Percentiles rank a stretch among this genome's conserved stretches.
phyloP scores from a whole-genome alignment of 2,888 invertebrate species.

The Meteorus cinctellus region DNA sequence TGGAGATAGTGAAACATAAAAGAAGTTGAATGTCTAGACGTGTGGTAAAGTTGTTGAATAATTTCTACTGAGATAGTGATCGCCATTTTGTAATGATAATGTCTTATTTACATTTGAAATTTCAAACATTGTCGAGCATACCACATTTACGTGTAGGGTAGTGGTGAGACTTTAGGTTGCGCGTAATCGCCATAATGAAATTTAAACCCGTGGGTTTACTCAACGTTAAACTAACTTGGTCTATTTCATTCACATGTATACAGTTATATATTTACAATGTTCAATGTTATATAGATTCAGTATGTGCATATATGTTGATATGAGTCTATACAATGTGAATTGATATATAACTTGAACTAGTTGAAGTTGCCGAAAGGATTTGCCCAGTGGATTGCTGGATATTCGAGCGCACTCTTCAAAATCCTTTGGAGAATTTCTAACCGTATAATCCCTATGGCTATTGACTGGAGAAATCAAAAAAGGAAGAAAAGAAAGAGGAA shows the following conservation, averaged over 20 bases:
- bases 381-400: slow-evolving; percentile 13
- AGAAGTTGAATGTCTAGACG: background rate
- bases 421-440: slow-evolving; percentile 15
- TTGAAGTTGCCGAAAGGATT: slow-evolving; percentile 12
- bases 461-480: background rate
- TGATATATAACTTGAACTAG: slow-evolving; percentile 10
- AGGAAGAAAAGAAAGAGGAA: too few species aligned
- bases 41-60: slow-evolving; percentile 17
- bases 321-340: slow-evolving; percentile 26
- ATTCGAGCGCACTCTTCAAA: slow-evolving; percentile 12
- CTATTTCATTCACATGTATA: slow-evolving; percentile 25
- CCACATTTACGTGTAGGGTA: background rate
- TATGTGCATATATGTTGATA: background rate
- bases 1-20: background rate
- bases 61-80: slow-evolving; percentile 12
- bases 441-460: slow-evolving; percentile 11
- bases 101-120: slow-evolving; percentile 25
- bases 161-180: slow-evolving; percentile 20
- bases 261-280: slow-evolving; percentile 14
- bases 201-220: slow-evolving; percentile 57
- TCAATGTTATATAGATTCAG: background rate
- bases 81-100: slow-evolving; percentile 1
- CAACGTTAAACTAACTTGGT: slow-evolving; percentile 42
- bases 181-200: slow-evolving; percentile 61
- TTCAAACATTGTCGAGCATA: slow-evolving; percentile 1